Conservation (phyloP, 2,113 vertebrate genomes). For the Alexandromys fortis region DNA sequence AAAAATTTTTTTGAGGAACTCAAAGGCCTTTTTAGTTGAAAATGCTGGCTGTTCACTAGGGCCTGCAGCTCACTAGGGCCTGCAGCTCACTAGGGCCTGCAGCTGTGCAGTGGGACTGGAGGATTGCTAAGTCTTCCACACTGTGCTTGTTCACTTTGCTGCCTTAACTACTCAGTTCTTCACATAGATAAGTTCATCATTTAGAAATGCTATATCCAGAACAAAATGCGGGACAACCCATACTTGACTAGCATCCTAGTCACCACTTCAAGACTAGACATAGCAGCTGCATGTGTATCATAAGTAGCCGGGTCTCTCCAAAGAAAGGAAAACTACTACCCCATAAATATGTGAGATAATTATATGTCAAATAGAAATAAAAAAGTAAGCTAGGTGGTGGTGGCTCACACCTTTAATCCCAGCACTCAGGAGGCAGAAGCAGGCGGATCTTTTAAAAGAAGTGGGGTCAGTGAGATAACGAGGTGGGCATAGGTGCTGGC, state of each 20-base stretch:
- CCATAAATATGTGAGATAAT: neutral
- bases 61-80: neutral
- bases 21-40: neutral
- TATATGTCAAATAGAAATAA: neutral
- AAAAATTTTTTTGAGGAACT: neutral
- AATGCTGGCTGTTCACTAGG: neutral
- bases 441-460: neutral
- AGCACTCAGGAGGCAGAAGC: too few species aligned
- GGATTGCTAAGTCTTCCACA: neutral
- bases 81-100: neutral
- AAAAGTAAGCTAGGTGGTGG: neutral
- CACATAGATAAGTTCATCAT: neutral
- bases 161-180: neutral
- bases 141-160: neutral
- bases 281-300: neutral
- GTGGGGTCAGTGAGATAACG: neutral
- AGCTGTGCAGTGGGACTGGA: neutral
- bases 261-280: neutral
- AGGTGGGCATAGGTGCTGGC: neutral
- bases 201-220: neutral
- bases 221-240: neutral
- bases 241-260: neutral
- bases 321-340: neutral
- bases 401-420: too few species aligned
- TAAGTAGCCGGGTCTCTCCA: neutral